Evolutionary conservation across 2,797 vertebrate genomes (phyloP), one percentile per base, ranked within the genome.

Genomic region (Australoheros facetus): DNA sequence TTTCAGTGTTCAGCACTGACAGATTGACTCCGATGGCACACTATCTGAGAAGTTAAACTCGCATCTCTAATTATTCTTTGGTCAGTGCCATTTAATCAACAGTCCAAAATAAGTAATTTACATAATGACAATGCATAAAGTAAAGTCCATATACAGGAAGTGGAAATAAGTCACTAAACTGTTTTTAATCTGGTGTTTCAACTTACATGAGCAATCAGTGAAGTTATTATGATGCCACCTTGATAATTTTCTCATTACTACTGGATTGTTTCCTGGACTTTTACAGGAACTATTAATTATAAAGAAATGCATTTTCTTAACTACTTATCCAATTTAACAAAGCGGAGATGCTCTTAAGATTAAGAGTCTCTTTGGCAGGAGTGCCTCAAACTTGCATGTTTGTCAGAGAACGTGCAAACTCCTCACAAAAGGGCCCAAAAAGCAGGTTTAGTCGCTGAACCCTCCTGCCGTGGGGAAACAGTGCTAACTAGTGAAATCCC

Each of bases 1-100:
- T 85, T 76, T 76, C 86, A 57, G 54, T 4, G 81, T 80, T 83
- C 80, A 75, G 54, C 77, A 73, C 16, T 73, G 77, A 54, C 19
- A 82, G 78, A 85, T 83, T 66, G 7, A 26, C 69, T 74, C 3
- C 7, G 48, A 28, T 74, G 56, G 53, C 34, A 75, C 71, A 85
- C 77, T 60, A 71, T 71, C 73, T 5, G 32, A 53, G 19, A 57
- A 64, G 64, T 72, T 66, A 21, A 28, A 78, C 77, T 4, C 32
- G n/a, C 4, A 11, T 37, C 7, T 42, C 55, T 19, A 48, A n/a
- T 69, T 48, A 2, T 51, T 69, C 42, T 51, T n/a, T n/a, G 28
- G 5, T 72, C 32, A 26, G 8, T 55, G 77, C 19, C 16, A n/a
- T 55, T 66, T 56, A 62, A 56, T 56, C 53, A 53, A 39, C 55